Conservation (phyloP, 2,888 invertebrate species). For the Carpatolechia fugitivella region DNA sequence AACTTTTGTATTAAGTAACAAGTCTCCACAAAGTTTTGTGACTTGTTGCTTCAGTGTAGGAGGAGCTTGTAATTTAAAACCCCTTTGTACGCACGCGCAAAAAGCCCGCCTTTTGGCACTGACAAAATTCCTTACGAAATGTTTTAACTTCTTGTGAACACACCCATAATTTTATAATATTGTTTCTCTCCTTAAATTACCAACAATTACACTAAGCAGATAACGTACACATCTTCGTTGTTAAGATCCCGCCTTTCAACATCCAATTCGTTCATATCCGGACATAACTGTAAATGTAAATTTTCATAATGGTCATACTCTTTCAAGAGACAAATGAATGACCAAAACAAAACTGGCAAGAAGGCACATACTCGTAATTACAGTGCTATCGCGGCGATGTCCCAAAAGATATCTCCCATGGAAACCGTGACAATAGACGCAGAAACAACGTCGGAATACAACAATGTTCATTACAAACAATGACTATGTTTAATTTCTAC, state of each 20-base stretch:
- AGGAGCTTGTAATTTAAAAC: constrained; percentile 43
- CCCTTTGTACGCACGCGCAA: constrained; percentile 53
- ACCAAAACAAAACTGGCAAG: constrained; percentile 3
- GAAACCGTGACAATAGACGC: constrained; percentile 40
- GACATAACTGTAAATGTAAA: not conserved
- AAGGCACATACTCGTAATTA: not conserved
- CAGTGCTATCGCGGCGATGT: constrained; percentile 31
- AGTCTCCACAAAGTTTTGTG: not conserved
- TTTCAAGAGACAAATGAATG: not conserved
- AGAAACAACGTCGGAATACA: constrained; percentile 38
- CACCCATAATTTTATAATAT: not conserved
- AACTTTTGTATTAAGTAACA: too few relatives aligned
- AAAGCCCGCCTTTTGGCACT: constrained; percentile 29
- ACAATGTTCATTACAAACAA: constrained; percentile 42
- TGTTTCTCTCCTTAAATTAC: not conserved
- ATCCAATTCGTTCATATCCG: not conserved
- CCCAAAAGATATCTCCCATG: constrained; percentile 46
- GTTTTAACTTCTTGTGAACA: too few relatives aligned
- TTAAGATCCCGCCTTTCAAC: not conserved
- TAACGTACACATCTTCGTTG: not conserved
- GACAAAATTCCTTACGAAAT: not conserved
- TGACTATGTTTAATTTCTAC: constrained; percentile 12
- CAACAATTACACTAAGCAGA: not conserved
- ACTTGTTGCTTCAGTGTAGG: constrained; percentile 62
- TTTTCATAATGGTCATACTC: not conserved